Base-by-base conservation (phyloP, 2,888 invertebrate genomes). In the Scrobipalpa atriplicella region DNA sequence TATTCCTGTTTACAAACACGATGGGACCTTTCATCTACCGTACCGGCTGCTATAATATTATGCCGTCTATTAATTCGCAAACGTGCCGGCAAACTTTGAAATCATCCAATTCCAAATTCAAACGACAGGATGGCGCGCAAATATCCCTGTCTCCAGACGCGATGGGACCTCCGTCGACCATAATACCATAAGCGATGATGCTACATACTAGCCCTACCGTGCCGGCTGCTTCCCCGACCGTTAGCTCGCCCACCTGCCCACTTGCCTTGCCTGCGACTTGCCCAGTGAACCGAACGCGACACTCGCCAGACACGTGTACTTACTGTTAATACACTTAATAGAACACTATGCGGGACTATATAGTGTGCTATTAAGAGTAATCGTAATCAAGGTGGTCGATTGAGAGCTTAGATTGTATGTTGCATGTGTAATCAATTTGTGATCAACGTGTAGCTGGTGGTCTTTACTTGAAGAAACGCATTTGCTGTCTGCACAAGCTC, bases 201-300 rank as follows among this genome's bases (percentile, higher is more conserved):
- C 47, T 52, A 41, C 21, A 52, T 18, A 43, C 52, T 39, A 52
- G 52, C 52, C 52, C 36, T 52, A 29, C 62, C 64, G 66, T 66
- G 64, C 64, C 67, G 66, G 66, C 69, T 69, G 67, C 67, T n/a
- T n/a, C n/a, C 66, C 43, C 81, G 85, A 89, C 92, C 91, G 92
- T 92, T 92, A 92, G 75, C 52, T 83, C 82, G 85, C 86, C 90
- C 91, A 92, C 91, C 91, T 91, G 85, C 86, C 90, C 91, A 92
- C 91, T 91, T 91, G 92, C 89, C 54, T 19, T 19, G 54, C 19
- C 13, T 21, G 54, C 68, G 77, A 80, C 78, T 78, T 86, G 86
- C 86, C 82, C 89, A 92, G 79, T 90, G 90, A 90, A 85, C 89
- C 87, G 90, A 86, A 81, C 83, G 86, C 85, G 90, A 88, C 90